Base-by-base conservation (phyloP, 2,113 vertebrate species). In the Gambusia holbrooki region DNA sequence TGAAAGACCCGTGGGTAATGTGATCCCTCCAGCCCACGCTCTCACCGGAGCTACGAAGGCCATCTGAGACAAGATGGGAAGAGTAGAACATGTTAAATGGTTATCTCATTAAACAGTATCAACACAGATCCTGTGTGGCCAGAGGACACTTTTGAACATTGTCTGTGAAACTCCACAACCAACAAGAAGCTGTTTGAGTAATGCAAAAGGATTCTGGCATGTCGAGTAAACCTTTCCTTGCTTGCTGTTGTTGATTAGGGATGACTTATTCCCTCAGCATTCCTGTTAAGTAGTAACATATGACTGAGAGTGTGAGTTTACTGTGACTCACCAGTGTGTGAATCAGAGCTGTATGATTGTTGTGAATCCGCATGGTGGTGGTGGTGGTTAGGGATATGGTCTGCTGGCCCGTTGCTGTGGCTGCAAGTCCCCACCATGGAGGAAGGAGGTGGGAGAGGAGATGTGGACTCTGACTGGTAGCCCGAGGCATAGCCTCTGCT, bases 11-110 rank as follows among this genome's bases (percentile, higher is more conserved):
- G 1, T 94, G 95, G 76, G 93, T 89, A 9, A 93, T 91, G 82
- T 95, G 94, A 74, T 95, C 95, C 77, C 94, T 94, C 96, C 96
- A 96, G 69, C 93, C 92, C 22, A 91, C 87, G 2, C 92, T 92
- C 40, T 93, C 93, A 40, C 84, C 90, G 30, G 89, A 89, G 32
- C 90, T 90, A 29, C 90, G 88, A 10, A 92, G 82, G 29, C 86
- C 92, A 64, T 95, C 94, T 94, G 80, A 71, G 25, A 75, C 32
- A 32, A 9, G 17, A 37, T 15, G 6, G 29, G 13, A 71, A 79
- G 14, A 76, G 65, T 28, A 14, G 15, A 45, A 58, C 51, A n/a
- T n/a, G 10, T n/a, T 7, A 58, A 58, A 58, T 7, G 1, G 17
- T 48, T 48, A 5, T 48, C 5, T 48, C 17, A 48, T 19, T 48